Percentiles rank a stretch among this genome's conserved stretches.
Conservation (phyloP, 2,797 vertebrate species). For the Coreius guichenoti region DNA sequence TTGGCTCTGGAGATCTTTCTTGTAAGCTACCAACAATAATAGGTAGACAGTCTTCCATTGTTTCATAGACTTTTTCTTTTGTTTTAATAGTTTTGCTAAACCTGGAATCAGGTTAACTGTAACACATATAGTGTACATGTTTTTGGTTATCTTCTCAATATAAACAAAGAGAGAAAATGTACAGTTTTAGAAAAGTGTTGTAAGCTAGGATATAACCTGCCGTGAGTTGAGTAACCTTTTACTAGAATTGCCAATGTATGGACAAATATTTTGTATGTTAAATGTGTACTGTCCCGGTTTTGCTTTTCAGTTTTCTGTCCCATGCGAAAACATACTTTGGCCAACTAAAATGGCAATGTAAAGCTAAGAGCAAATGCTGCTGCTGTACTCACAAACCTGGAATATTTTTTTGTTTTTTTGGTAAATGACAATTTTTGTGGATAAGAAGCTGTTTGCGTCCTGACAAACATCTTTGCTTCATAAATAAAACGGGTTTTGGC, state of each 20-base stretch:
- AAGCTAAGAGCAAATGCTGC: conserved; percentile 24
- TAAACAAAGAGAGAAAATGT: conserved; percentile 26
- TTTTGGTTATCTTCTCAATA: conserved; percentile 36
- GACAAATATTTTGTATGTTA: conserved; percentile 37
- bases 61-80: conserved; percentile 36
- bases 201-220: conserved; percentile 37
- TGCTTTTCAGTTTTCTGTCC: conserved; percentile 45
- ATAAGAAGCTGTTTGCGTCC: background rate
- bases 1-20: conserved; percentile 26
- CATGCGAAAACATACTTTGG: conserved; percentile 19
- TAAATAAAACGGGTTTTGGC: conserved; percentile 34
- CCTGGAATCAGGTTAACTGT: conserved; percentile 23
- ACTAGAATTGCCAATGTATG: conserved; percentile 52
- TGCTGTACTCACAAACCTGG: conserved; percentile 1
- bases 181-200: conserved; percentile 51
- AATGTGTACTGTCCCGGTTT: conserved; percentile 20
- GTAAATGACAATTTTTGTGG: background rate
- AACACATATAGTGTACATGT: conserved; percentile 20
- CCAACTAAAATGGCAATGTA: background rate
- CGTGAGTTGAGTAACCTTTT: conserved; percentile 35
- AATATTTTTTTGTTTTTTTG: background rate
- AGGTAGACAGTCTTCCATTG: conserved; percentile 53
- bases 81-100: conserved; percentile 31
- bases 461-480: background rate
- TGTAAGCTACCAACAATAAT: conserved; percentile 41